phyloP scores from a whole-genome alignment of 2,113 vertebrate species.

The Tachycineta bicolor region DNA sequence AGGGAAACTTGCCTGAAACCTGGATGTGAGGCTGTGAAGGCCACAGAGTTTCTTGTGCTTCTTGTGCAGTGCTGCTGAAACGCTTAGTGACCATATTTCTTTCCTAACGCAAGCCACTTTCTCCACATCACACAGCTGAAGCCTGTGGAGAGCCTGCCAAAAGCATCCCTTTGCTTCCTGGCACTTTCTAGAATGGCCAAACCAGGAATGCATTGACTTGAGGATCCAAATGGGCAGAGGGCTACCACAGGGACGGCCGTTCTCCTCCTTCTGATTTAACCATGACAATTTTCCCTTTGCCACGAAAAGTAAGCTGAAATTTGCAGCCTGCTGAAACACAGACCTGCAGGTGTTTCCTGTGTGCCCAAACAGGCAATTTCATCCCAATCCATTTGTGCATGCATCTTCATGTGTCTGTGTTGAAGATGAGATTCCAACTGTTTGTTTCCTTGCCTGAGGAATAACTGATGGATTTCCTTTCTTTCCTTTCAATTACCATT shows the following conservation, averaged over 20 bases:
- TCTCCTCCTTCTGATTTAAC: not conserved
- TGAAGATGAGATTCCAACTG: not conserved
- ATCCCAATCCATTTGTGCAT: too few species aligned
- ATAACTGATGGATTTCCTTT: too few species aligned
- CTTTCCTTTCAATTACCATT: too few species aligned
- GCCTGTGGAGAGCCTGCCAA: not conserved
- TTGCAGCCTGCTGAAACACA: not conserved
- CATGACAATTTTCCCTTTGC: not conserved
- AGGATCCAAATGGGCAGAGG: not conserved
- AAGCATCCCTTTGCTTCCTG: not conserved
- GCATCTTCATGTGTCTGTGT: fast-evolving
- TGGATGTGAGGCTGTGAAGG: too few species aligned
- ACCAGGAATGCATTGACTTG: not conserved
- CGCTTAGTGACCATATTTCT: not conserved
- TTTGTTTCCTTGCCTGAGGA: not conserved
- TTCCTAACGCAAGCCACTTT: not conserved
- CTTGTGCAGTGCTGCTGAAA: too few species aligned
- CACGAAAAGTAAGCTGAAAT: not conserved
- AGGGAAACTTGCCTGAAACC: too few species aligned
- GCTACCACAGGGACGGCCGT: too few species aligned
- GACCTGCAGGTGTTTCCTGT: too few species aligned
- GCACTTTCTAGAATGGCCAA: too few species aligned
- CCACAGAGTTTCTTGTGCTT: too few species aligned
- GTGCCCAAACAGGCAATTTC: too few species aligned
- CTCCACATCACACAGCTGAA: not conserved